Conservation (phyloP, 2,888 invertebrate genomes). For the Archips xylosteana region DNA sequence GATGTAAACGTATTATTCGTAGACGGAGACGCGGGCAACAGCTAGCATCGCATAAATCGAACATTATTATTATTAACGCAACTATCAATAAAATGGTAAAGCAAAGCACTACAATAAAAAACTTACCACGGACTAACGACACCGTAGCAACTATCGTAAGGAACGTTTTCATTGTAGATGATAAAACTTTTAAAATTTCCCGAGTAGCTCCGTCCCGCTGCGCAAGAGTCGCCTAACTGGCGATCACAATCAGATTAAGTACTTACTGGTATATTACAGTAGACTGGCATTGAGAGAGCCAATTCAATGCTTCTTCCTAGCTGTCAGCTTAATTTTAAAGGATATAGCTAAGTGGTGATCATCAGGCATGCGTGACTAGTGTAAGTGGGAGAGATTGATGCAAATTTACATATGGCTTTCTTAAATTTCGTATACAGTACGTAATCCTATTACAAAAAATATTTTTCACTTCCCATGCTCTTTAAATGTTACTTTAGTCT, state of each 20-base stretch:
- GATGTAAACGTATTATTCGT: too few relatives aligned
- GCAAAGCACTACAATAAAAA: neutral
- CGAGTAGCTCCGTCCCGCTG: constrained; percentile 23
- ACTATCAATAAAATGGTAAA: too few relatives aligned
- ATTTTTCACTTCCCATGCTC: too few relatives aligned
- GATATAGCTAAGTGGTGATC: neutral
- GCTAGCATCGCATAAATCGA: too few relatives aligned
- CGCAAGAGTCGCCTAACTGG: constrained; percentile 26
- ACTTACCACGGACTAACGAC: constrained; percentile 28
- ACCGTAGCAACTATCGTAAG: neutral
- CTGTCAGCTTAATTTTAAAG: constrained; percentile 6
- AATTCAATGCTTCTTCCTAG: constrained; percentile 32
- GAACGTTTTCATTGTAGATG: constrained; percentile 25
- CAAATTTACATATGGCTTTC: neutral
- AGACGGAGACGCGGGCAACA: too few relatives aligned
- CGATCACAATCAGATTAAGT: constrained; percentile 33
- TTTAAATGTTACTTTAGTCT: too few relatives aligned
- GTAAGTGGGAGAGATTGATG: neutral
- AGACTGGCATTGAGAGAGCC: constrained; percentile 34
- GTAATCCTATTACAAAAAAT: too few relatives aligned
- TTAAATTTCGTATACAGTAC: neutral
- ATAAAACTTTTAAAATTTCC: constrained; percentile 19
- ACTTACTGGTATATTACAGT: neutral
- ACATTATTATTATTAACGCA: too few relatives aligned
- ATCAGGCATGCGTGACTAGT: neutral